Percentiles rank a stretch among this genome's conserved stretches.
phyloP scores from a whole-genome alignment of 2,888 invertebrate species.

The Thymelicus sylvestris region DNA sequence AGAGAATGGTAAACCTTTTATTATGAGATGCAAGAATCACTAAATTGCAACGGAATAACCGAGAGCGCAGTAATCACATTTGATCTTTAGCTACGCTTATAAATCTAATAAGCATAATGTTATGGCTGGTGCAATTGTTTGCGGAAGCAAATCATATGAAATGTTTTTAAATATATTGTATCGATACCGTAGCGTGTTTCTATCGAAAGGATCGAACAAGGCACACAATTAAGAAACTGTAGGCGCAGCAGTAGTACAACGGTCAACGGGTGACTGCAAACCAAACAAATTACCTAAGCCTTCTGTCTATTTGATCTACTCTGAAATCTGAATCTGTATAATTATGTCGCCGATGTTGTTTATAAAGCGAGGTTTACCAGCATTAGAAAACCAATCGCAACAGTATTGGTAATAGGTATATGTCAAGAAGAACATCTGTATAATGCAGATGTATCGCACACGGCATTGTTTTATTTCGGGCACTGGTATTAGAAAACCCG shows the following conservation, averaged over 20 bases:
- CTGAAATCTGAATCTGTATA: too few relatives aligned
- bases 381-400: too few relatives aligned
- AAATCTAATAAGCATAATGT: slow-evolving; percentile 15
- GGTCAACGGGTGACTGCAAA: too few relatives aligned
- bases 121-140: background rate
- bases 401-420: too few relatives aligned
- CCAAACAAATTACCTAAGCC: too few relatives aligned
- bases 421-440: background rate
- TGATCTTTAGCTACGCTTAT: slow-evolving; percentile 27
- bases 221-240: too few relatives aligned
- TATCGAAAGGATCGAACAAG: too few relatives aligned
- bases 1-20: slow-evolving; percentile 31
- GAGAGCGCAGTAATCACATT: slow-evolving; percentile 25
- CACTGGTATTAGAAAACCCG: slow-evolving; percentile 29
- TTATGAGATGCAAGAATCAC: slow-evolving; percentile 29
- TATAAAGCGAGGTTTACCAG: too few relatives aligned
- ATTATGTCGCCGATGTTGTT: too few relatives aligned
- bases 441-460: background rate
- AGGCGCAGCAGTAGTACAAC: too few relatives aligned
- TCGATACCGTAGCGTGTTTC: too few relatives aligned
- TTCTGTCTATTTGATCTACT: too few relatives aligned
- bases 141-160: background rate
- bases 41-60: slow-evolving; percentile 23
- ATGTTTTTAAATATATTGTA: background rate
- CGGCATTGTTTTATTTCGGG: slow-evolving; percentile 41